Evolutionary conservation across 2,797 vertebrate species (phyloP), one percentile per base, ranked within the genome.

Genomic region (Pelobates cultripes): DNA sequence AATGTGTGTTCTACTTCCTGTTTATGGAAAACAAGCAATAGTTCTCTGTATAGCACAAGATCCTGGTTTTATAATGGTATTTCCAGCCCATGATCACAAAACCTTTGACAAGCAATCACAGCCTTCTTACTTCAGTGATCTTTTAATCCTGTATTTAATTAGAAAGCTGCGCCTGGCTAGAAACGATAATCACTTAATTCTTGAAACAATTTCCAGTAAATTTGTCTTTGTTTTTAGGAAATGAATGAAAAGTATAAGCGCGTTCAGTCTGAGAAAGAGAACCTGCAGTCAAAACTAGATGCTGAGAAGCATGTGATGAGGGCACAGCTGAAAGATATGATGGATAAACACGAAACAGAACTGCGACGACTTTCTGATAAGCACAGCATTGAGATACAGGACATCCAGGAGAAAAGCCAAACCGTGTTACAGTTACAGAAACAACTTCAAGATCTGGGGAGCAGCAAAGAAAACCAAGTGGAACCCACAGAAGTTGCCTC

Each of bases 241-340:
- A 84, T 94, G 2, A 86, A 78, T 1, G 96, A 96, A 88, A 94
- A 90, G 4, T 61, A 95, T 78, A 92, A 87, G 10, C 89, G 88
- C 40, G 85, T 96, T 4, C 91, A 94, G 9, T 94, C 94, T 0
- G 96, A 97, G 84, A 95, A 95, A 55, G 95, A 96, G 85, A 96
- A 94, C 85, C 89, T 97, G 55, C 94, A 95, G 78, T 96, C 95
- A 61, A 97, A 96, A 87, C 90, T 96, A 90, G 95, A 97, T 87
- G 97, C 97, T 0, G 97, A 98, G 90, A 96, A 95, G 84, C 96
- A 98, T 1, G 95, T 98, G 84, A 95, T 97, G 95, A 94, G 95
- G 84, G 96, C 96, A 0, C 97, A 97, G 68, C 90, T 98, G 7
- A 93, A 88, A 7, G 95, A 97, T 88, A 93, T 97, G 90, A 95